Evolutionary conservation across 2,113 vertebrate species (phyloP), one percentile per base, ranked within the genome.

Genomic region (Xenus cinereus): DNA sequence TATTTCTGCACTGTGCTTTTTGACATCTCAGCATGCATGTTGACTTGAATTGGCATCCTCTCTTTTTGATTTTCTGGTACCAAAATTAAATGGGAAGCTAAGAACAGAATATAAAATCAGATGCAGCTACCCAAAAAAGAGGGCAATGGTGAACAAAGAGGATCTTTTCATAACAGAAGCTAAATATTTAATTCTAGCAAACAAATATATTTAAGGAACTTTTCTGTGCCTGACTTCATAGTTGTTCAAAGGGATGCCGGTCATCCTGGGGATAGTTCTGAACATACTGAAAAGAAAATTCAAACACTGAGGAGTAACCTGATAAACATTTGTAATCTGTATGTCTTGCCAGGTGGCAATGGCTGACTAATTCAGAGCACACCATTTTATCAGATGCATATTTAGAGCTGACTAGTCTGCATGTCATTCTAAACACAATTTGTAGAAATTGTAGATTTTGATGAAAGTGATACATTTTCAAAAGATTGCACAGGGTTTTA

Each of bases 21-120:
- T 97, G 88, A 95, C 93, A 92, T 91, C 91, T 93, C 78, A 76
- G 72, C 72, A 82, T 3, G 14, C 37, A 50, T 41, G 22, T 92
- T 90, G 51, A 63, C 51, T 93, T 71, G 46, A 95, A 92, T 35
- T 86, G 51, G 48, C 4, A 3, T 72, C 23, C n/a, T 85, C n/a
- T 80, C 30, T 56, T 89, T 84, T 72, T 91, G 26, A 71, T 92
- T 94, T 95, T 93, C 73, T 96, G 24, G n/a, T 83, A 80, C 74
- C 57, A 66, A 92, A 93, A 94, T 91, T 59, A 89, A 93, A 87
- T 71, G 50, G 69, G 88, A 95, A 79, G 33, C 57, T 84, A 74
- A 87, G 76, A 83, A 82, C 1, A 79, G 57, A 81, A 79, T 63
- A 48, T 63, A 82, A 86, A 96, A 84, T 81, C 46, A 92, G 73